phyloP scores from a whole-genome alignment of 1,140 invertebrate genomes.

The Metaphire vulgaris region DNA sequence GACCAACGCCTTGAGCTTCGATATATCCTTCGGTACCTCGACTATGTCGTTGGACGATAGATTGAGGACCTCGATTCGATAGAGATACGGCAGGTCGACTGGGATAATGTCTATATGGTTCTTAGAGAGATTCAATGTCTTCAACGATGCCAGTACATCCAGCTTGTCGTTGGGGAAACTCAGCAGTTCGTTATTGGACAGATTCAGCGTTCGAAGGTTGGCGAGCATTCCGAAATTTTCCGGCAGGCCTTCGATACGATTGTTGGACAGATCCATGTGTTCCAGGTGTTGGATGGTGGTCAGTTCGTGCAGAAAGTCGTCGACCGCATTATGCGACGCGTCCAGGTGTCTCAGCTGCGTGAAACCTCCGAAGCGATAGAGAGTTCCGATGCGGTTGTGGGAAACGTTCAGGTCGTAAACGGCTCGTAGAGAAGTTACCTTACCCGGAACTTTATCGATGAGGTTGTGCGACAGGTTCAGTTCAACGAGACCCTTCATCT shows the following conservation, averaged over 20 bases:
- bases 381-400: conserved; percentile 41
- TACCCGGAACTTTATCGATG: conserved; percentile 37
- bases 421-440: conserved; percentile 41
- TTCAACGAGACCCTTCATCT: conserved; percentile 33
- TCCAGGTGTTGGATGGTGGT: conserved; percentile 38
- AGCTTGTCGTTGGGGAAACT: conserved; percentile 45
- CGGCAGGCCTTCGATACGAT: conserved; percentile 23
- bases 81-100: conserved; percentile 46
- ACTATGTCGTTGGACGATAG: conserved; percentile 36
- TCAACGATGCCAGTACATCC: conserved; percentile 44
- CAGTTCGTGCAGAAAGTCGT: conserved; percentile 36
- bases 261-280: conserved; percentile 39
- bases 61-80: conserved; percentile 32
- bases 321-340: conserved; percentile 40
- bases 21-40: conserved; percentile 40
- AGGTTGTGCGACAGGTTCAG: conserved; percentile 42
- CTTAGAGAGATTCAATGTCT: conserved; percentile 39
- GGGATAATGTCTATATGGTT: conserved; percentile 47
- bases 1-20: conserved; percentile 40
- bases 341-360: conserved; percentile 36
- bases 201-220: conserved; percentile 7
- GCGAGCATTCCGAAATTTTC: conserved; percentile 23
- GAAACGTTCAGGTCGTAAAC: conserved; percentile 42
- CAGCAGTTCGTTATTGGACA: conserved; percentile 43
- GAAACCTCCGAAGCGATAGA: conserved; percentile 36